These are phyloP conservation scores for Elysia chlorotica DNA, from an alignment of 1,140 invertebrate species.

Conservation along the genomic window DNA sequence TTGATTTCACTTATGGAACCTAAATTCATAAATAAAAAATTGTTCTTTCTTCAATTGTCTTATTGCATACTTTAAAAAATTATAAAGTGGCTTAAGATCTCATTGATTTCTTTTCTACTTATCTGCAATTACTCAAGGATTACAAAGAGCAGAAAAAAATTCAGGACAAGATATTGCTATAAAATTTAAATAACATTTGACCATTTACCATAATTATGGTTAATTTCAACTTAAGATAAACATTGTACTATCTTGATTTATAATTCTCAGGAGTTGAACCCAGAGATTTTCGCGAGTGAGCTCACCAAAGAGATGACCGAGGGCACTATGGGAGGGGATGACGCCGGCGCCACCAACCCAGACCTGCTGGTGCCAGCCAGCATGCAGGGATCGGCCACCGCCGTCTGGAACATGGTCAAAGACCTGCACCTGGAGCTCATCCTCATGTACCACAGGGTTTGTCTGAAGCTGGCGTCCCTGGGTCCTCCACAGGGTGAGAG, in stretches of 20 bases:
- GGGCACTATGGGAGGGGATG: constrained; percentile 17
- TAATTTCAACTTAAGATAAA: too few relatives aligned
- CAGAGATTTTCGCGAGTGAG: constrained; percentile 48
- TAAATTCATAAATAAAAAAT: too few relatives aligned
- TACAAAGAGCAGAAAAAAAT: not conserved
- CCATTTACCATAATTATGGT: too few relatives aligned
- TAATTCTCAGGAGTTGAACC: constrained; percentile 52
- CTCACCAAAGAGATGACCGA: constrained; percentile 16
- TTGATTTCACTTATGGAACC: too few relatives aligned
- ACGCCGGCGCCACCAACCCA: constrained; percentile 21
- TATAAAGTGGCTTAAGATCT: not conserved
- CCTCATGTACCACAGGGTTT: constrained; percentile 59
- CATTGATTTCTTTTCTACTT: not conserved
- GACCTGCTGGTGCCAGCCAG: constrained; percentile 32
- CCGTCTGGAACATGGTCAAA: constrained; percentile 57
- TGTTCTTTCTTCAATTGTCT: not conserved
- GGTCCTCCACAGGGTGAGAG: too few relatives aligned
- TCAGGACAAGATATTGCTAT: too few relatives aligned
- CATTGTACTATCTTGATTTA: not conserved
- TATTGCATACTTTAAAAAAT: not conserved
- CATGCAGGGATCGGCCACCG: constrained; percentile 37
- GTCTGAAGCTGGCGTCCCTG: constrained; percentile 51
- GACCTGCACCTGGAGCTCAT: constrained; percentile 60
- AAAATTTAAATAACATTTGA: too few relatives aligned
- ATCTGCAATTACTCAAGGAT: not conserved